A percentile compares a stretch with the other conserved stretches of the same genome.
phyloP scores from a whole-genome alignment of 2,113 vertebrate species.

The Murina feae region DNA sequence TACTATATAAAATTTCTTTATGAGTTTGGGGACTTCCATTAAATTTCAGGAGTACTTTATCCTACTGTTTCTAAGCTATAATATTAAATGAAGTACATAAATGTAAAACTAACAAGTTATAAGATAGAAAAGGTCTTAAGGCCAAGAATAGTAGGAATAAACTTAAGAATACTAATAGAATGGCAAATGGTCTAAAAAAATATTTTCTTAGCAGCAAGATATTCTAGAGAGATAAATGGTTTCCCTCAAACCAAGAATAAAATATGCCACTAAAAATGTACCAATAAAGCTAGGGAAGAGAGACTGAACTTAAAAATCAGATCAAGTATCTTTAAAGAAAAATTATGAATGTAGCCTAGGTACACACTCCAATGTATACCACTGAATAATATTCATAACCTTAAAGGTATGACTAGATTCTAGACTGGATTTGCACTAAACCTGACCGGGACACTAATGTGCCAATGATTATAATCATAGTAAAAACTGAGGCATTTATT shows the following conservation, averaged over 20 bases:
- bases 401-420: not conserved
- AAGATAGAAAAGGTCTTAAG: not conserved
- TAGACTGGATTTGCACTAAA: not conserved
- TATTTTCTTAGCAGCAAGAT: not conserved
- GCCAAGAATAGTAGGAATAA: not conserved
- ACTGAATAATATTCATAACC: not conserved
- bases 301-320: not conserved
- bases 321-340: not conserved
- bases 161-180: not conserved
- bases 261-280: not conserved
- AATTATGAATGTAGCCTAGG: not conserved
- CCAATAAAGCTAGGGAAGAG: not conserved
- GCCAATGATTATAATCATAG: not conserved
- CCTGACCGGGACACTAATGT: not conserved
- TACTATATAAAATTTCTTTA: not conserved
- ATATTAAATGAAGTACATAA: not conserved
- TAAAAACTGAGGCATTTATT: not conserved
- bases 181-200: not conserved
- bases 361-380: not conserved
- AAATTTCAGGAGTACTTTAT: conserved; percentile 3
- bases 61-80: not conserved
- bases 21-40: not conserved
- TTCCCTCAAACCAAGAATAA: not conserved
- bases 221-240: not conserved
- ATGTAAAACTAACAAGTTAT: not conserved